Evolutionary conservation across 2,113 vertebrate species (phyloP).

Genomic region (Microcebus lehilahytsara): DNA sequence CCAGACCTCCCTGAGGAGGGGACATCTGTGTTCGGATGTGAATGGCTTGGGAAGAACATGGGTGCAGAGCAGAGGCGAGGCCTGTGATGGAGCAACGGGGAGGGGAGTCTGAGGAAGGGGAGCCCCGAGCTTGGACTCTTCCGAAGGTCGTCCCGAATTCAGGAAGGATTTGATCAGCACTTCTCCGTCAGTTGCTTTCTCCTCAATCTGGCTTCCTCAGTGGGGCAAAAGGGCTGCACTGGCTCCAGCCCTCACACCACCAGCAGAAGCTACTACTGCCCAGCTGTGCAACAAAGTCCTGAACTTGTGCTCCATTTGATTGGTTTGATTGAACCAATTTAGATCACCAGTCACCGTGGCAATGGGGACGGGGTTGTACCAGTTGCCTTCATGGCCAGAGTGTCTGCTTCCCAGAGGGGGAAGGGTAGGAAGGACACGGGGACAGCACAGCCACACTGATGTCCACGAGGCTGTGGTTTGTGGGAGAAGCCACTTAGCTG

Average conservation of each 20-base stretch:
- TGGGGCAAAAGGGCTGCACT: not conserved
- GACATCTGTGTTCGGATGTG: not conserved
- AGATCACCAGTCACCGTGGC: not conserved
- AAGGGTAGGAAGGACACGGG: not conserved
- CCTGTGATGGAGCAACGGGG: accelerated
- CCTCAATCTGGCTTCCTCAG: not conserved
- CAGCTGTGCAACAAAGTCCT: not conserved
- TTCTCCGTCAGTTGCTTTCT: not conserved
- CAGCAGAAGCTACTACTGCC: not conserved
- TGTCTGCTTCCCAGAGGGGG: not conserved
- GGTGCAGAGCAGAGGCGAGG: no score
- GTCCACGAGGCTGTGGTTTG: not conserved
- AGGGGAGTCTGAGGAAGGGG: not conserved
- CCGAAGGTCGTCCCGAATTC: not conserved
- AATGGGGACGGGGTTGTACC: not conserved
- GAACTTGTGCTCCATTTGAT: not conserved
- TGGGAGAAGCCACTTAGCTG: not conserved
- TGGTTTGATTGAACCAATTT: not conserved
- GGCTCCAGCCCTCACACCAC: not conserved
- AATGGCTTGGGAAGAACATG: not conserved
- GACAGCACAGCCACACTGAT: not conserved
- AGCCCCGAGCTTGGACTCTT: not conserved
- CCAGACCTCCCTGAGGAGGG: not conserved
- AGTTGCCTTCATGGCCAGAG: not conserved
- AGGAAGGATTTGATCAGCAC: not conserved